These are phyloP conservation scores for Chydorus sphaericus DNA, from an alignment of 2,888 invertebrate species.

Conservation along the genomic window DNA sequence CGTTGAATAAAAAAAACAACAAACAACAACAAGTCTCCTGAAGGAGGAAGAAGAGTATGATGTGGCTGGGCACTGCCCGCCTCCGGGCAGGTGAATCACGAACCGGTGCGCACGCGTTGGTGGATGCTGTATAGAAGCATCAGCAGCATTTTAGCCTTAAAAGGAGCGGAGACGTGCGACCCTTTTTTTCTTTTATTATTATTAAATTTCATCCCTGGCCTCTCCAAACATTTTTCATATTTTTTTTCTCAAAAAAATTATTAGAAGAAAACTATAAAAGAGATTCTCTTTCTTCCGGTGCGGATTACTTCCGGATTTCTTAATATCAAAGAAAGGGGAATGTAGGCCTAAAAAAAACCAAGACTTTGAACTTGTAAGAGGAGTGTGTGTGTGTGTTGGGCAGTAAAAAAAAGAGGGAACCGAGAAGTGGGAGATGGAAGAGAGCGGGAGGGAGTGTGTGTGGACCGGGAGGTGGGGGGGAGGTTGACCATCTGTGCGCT, in stretches of 20 bases:
- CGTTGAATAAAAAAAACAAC: not conserved
- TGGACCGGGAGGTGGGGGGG: not conserved
- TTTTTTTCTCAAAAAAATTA: not conserved
- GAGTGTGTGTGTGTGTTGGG: too few relatives aligned
- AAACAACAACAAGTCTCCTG: not conserved
- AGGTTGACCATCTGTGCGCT: not conserved
- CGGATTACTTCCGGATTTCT: not conserved
- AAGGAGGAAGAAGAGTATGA: not conserved
- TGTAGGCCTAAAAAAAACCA: too few relatives aligned
- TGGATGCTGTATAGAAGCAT: not conserved
- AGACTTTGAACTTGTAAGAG: too few relatives aligned
- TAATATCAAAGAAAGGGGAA: too few relatives aligned
- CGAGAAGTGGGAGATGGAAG: not conserved
- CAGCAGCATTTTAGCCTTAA: constrained; percentile 3
- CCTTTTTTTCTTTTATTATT: too few relatives aligned
- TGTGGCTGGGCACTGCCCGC: not conserved
- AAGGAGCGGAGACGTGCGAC: constrained; percentile 5
- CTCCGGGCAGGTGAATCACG: constrained; percentile 11
- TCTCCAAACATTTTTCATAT: too few relatives aligned
- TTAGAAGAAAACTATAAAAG: not conserved
- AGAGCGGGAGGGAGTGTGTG: not conserved
- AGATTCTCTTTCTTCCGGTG: not conserved
- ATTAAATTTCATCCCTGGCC: too few relatives aligned
- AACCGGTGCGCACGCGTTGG: not conserved
- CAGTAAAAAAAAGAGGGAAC: too few relatives aligned